Percentiles rank a stretch among this genome's conserved stretches.
Evolutionary conservation across 2,797 vertebrate species (phyloP).

Genomic region (Mastacembelus armatus): DNA sequence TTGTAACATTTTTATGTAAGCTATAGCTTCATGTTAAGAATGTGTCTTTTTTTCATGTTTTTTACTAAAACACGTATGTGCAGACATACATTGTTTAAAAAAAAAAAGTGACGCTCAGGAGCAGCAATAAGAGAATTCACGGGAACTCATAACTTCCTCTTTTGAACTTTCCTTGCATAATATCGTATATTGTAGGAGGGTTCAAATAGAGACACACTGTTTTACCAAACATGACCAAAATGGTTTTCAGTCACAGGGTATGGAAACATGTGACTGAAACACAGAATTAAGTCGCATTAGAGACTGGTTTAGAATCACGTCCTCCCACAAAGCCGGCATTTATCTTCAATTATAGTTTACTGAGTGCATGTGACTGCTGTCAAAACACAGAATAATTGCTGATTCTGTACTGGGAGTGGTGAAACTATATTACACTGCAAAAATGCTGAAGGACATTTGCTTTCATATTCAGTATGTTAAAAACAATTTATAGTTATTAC

Average conservation of each 20-base stretch:
- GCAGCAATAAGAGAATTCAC: conserved; percentile 27
- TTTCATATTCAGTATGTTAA: background rate
- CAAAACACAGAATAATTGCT: conserved; percentile 26
- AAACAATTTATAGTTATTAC: background rate
- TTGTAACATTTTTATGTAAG: background rate
- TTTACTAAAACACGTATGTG: background rate
- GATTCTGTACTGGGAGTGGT: conserved; percentile 18
- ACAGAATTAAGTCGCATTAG: conserved; percentile 10
- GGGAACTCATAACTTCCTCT: conserved; percentile 73
- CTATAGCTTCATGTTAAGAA: background rate
- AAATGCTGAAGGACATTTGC: background rate
- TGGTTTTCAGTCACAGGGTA: conserved; percentile 62
- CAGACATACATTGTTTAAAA: conserved; percentile 9
- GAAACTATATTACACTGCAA: conserved; percentile 4
- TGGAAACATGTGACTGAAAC: conserved; percentile 62
- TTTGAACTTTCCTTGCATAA: conserved; percentile 54
- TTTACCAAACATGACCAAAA: conserved; percentile 17
- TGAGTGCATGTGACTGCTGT: conserved; percentile 54
- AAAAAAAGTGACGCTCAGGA: too few species aligned
- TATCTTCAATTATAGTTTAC: conserved; percentile 47
- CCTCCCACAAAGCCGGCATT: conserved; percentile 28
- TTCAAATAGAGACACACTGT: conserved; percentile 22
- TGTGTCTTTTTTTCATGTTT: background rate
- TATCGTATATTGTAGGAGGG: background rate
- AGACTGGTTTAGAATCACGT: conserved; percentile 35